Base-by-base conservation (phyloP, 2,113 vertebrate species). In the Hiodon alosoides region DNA sequence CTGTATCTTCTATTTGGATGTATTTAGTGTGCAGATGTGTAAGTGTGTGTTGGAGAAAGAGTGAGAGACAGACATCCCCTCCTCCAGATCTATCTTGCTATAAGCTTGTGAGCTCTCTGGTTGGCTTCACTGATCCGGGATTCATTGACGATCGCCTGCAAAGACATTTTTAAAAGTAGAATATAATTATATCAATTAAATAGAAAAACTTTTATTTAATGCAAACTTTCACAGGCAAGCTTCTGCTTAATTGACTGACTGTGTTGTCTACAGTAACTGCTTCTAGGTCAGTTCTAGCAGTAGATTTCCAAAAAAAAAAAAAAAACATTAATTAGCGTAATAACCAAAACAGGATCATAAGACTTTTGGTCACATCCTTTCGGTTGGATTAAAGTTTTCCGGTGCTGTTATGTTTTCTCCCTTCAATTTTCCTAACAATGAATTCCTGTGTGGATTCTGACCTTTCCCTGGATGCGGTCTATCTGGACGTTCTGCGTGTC, bases 121-220 rank as follows among this genome's bases (percentile, higher is more conserved):
- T 93, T 93, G 81, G 93, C 93, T 7, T 87, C 87, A 3, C 79
- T 84, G 77, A 94, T 93, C 50, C 93, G 90, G 14, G 86, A 86
- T 77, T 91, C 84, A 14, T 93, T 93, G 59, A 87, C 82, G 4
- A 73, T 62, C 1, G 86, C 89, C 93, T 93, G 83, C 46, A 72
- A 79, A 77, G 31, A 76, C 61, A 64, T 64, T 64, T 31, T 64
- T 64, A 74, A 13, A 50, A 53, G 3, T 71, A 11, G 74, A 31
- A 31, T 31, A 31, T 31, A 31, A 31, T 31, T 31, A 31, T 2
- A 31, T 31, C 31, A 31, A 31, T 31, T 31, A 31, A 31, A 31
- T 31, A 31, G 31, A 31, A 31, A 31, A 31, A 31, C 31, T 31
- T 31, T 31, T 31, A 31, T 31, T 31, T 31, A 31, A 31, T 31